Evolutionary conservation across 2,888 invertebrate species (phyloP).

Genomic region (Eudasyphora cyanicolor): DNA sequence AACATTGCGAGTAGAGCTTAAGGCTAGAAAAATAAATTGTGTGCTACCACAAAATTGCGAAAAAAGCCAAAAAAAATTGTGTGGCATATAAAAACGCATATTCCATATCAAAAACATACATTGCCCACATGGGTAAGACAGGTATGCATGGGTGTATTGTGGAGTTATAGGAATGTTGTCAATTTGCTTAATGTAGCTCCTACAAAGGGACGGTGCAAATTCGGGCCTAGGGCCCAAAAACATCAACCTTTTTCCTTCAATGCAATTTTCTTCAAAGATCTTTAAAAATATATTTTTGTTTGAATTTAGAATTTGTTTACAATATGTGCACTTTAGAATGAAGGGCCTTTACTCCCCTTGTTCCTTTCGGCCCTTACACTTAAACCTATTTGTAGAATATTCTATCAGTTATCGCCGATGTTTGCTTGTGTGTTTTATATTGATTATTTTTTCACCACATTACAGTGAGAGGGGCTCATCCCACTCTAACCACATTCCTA

Average conservation of each 20-base stretch:
- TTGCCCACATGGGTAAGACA: background rate
- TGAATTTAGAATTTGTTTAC: too few relatives aligned
- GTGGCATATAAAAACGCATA: background rate
- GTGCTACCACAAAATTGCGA: background rate
- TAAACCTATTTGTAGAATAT: too few relatives aligned
- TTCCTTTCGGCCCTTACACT: too few relatives aligned
- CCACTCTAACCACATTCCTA: conserved; percentile 33
- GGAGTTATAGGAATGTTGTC: conserved; percentile 40
- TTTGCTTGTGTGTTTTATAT: conserved; percentile 5
- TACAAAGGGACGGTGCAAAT: background rate
- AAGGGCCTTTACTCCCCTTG: too few relatives aligned
- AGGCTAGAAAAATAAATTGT: conserved; percentile 22
- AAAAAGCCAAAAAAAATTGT: background rate
- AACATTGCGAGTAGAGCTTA: background rate
- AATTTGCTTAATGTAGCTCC: conserved; percentile 53
- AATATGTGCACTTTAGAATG: background rate
- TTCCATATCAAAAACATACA: conserved; percentile 5
- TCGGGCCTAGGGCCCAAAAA: background rate
- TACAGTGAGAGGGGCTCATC: conserved; percentile 21
- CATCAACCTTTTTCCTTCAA: too few relatives aligned
- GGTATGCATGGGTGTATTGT: too few relatives aligned
- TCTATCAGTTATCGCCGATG: background rate
- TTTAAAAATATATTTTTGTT: background rate
- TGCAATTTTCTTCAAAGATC: too few relatives aligned
- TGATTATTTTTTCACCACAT: conserved; percentile 45